Evolutionary conservation across 2,888 invertebrate genomes (phyloP).

Genomic region (Drosophila lacicola): DNA sequence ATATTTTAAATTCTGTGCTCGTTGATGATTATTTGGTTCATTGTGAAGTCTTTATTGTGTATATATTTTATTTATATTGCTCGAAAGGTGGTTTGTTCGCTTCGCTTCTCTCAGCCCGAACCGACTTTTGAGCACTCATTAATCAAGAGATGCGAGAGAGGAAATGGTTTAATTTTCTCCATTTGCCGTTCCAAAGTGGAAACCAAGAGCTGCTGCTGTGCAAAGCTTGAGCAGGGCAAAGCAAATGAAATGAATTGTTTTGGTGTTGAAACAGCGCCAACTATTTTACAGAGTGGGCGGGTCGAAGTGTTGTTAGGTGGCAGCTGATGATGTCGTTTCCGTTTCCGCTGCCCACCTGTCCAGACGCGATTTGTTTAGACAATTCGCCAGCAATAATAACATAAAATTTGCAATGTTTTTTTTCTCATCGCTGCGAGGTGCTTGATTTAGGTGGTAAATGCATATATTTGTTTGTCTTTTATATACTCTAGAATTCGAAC

Average conservation of each 20-base stretch:
- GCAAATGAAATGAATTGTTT: constrained; percentile 65
- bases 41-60: no score
- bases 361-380: constrained; percentile 43
- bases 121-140: background rate
- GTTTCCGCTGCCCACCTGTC: constrained; percentile 54
- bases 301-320: constrained; percentile 6
- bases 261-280: constrained; percentile 40
- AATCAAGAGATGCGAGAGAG: constrained; percentile 9
- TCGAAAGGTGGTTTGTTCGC: no score
- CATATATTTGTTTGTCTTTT: background rate
- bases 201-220: constrained; percentile 14
- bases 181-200: constrained; percentile 12
- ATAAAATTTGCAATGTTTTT: constrained; percentile 28
- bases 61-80: no score
- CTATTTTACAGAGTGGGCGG: constrained; percentile 7
- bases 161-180: constrained; percentile 37
- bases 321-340: constrained; percentile 50
- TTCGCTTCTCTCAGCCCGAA: no score
- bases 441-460: constrained; percentile 14
- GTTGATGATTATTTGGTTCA: no score
- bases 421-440: constrained; percentile 2
- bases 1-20: no score
- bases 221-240: constrained; percentile 30
- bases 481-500: background rate
- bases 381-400: constrained; percentile 41